phyloP scores from a whole-genome alignment of 2,113 vertebrate species.

The Psilopsiagon aurifrons region DNA sequence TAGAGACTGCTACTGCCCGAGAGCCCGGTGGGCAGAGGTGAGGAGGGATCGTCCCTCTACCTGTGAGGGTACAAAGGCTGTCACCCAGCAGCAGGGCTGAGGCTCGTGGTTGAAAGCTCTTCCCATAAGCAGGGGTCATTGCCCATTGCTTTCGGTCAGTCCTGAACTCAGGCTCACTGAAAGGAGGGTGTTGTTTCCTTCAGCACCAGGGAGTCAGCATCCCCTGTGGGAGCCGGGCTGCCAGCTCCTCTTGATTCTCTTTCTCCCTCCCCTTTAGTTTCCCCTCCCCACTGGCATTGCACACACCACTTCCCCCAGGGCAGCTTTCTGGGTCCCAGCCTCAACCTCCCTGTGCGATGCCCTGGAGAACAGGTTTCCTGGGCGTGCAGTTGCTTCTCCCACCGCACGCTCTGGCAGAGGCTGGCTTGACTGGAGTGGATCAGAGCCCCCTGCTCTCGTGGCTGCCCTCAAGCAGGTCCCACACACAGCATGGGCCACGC shows the following conservation, averaged over 20 bases:
- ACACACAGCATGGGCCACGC: background rate
- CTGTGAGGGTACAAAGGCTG: background rate
- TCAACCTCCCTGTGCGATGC: background rate
- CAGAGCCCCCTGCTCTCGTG: background rate
- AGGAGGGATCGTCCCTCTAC: background rate
- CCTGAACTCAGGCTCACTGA: constrained; percentile 36
- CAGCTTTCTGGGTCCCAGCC: background rate
- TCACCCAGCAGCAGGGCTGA: background rate
- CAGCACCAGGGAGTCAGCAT: background rate
- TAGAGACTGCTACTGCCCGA: background rate
- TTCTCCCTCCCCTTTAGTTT: background rate
- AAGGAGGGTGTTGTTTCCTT: background rate
- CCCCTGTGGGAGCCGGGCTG: background rate
- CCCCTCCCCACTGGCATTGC: background rate
- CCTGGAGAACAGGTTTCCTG: background rate
- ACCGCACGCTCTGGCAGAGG: background rate
- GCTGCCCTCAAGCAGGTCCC: background rate
- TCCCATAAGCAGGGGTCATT: background rate
- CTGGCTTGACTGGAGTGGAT: background rate
- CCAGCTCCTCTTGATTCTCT: background rate
- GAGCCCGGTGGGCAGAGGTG: background rate
- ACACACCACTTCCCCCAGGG: background rate
- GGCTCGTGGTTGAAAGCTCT: background rate
- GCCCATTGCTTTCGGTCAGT: background rate
- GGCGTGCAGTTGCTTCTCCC: background rate